Percentiles rank a stretch among this genome's conserved stretches.
phyloP scores from a whole-genome alignment of 1,140 invertebrate genomes.

The Polypedilum pembai region DNA sequence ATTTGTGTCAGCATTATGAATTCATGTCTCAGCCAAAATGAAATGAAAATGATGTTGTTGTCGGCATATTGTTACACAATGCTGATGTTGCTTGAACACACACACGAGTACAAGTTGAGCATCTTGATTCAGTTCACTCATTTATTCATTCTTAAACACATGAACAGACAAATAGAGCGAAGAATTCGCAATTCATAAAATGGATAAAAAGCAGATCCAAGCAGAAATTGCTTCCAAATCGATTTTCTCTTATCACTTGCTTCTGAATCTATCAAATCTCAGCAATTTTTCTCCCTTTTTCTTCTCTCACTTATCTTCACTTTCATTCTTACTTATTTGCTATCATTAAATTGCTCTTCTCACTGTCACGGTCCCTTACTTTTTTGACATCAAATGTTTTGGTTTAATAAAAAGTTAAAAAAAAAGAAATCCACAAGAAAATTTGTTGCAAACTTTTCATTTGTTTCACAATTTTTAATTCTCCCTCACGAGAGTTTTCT shows the following conservation, averaged over 20 bases:
- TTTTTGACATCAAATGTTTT: neutral
- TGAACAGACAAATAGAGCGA: neutral
- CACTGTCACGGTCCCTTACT: too few relatives aligned
- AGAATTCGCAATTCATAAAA: neutral
- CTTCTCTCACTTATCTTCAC: neutral
- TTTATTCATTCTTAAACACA: neutral
- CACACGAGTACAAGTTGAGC: neutral
- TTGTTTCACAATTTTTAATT: neutral
- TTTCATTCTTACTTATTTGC: neutral
- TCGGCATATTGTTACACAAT: neutral
- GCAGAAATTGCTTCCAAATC: conserved; percentile 11
- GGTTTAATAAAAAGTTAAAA: neutral
- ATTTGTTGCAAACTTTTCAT: neutral
- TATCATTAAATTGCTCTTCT: conserved; percentile 1
- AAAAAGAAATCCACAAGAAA: neutral
- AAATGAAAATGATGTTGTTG: neutral
- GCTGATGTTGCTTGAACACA: neutral
- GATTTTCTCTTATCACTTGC: conserved; percentile 2
- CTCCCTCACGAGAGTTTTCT: too few relatives aligned
- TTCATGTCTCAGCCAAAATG: neutral
- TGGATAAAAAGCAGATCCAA: neutral
- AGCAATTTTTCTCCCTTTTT: neutral
- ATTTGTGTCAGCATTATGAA: neutral
- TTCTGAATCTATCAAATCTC: neutral
- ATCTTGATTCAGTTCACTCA: neutral